Evolutionary conservation across 2,888 invertebrate species (phyloP).

Genomic region (Tipula helvola): DNA sequence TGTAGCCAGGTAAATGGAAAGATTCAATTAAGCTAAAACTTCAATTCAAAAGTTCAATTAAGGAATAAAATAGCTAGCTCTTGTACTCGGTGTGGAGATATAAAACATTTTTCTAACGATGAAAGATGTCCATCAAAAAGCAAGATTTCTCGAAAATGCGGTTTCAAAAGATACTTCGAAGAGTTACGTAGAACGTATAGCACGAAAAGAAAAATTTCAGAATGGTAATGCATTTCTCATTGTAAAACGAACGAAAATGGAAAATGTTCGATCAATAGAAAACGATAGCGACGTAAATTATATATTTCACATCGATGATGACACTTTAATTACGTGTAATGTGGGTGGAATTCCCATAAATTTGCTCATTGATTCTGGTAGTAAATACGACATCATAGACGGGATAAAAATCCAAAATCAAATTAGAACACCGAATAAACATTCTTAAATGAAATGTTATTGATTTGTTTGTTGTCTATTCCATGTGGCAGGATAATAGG

Average conservation of each 20-base stretch:
- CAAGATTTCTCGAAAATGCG: not conserved
- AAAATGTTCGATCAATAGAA: not conserved
- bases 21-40: constrained; percentile 9
- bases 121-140: no score
- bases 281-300: not conserved
- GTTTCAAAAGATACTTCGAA: not conserved
- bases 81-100: not conserved
- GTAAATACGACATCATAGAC: no score
- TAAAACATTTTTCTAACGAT: no score
- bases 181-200: not conserved
- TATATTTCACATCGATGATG: not conserved
- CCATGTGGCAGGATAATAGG: no score
- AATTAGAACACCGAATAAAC: no score
- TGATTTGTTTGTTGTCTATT: no score
- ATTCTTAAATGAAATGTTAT: no score
- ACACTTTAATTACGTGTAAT: no score
- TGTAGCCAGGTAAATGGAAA: constrained; percentile 12
- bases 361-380: no score
- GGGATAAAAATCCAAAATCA: no score
- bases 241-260: not conserved
- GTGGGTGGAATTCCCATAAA: no score
- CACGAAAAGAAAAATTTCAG: not conserved
- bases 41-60: not conserved
- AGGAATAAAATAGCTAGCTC: not conserved
- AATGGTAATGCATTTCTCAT: not conserved